phyloP scores from a whole-genome alignment of 2,113 vertebrate genomes.

The Phylloscopus whistleri region DNA sequence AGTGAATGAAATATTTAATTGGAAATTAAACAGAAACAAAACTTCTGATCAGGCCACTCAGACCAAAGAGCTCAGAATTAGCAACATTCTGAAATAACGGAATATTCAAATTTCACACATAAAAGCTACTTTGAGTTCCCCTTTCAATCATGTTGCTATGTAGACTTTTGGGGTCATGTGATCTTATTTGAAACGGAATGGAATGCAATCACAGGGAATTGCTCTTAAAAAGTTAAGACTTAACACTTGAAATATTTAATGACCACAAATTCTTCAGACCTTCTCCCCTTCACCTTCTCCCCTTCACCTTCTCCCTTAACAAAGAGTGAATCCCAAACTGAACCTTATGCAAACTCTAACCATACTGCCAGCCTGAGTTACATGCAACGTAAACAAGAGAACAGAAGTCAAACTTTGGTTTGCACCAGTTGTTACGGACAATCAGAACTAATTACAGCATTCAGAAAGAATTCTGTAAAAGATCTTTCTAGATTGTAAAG shows the following conservation, averaged over 20 bases:
- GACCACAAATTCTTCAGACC: neutral
- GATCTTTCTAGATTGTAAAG: neutral
- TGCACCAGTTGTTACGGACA: fast-evolving
- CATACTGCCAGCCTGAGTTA: neutral
- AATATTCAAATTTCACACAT: constrained; percentile 12
- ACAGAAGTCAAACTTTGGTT: neutral
- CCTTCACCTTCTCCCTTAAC: neutral
- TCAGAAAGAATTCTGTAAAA: neutral
- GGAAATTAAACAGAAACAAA: neutral
- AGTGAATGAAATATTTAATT: neutral
- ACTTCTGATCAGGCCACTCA: neutral
- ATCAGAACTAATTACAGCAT: neutral
- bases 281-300: neutral
- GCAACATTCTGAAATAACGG: neutral
- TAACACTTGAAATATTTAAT: neutral
- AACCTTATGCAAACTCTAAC: neutral
- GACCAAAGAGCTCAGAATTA: neutral
- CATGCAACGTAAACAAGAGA: neutral
- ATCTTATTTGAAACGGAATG: neutral
- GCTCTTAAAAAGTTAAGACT: neutral
- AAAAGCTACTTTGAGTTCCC: neutral
- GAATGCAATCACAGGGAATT: neutral
- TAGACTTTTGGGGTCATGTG: neutral
- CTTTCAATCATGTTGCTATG: neutral
- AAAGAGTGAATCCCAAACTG: neutral